Base-by-base conservation (phyloP, 1,140 invertebrate genomes). In the Microplitis demolitor region DNA sequence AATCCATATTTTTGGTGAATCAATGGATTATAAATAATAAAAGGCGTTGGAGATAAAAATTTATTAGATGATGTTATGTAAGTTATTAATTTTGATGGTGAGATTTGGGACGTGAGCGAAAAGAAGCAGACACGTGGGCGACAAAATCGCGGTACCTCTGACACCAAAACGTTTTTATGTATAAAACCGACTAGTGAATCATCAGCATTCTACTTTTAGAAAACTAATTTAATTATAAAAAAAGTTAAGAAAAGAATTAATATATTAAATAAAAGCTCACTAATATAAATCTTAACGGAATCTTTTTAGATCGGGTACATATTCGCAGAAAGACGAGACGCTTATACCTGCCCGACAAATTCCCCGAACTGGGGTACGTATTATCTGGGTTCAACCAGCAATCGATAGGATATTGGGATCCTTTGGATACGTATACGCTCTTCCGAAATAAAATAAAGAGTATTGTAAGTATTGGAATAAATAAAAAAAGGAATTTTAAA, bases 401-500 rank as follows among this genome's bases (percentile, higher is more conserved):
- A 58, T 58, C 56, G 56, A 58, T 58, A 31, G 56, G 56, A 33
- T 58, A 24, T 58, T 24, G 14, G 39, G 39, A 45, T 45, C 39
- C 39, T 45, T 24, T 6, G 39, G 39, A 45, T 45, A 45, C 39
- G 6, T 45, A 45, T 45, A 45, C 39, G 24, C 24, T 31, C 8
- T 33, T 6, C 16, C 14, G 24, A 58, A 58, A 58, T 24, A 31
- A 58, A 16, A 31, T 24, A 58, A 31, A 58, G 56, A 58, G 56
- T 31, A 58, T 58, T 58, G 16, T 58, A 31, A 31, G 77, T 78
- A 64, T 66, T 51, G 61, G 11, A 35, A 73, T 67, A 73, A 71
- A 78, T 69, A 76, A 63, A 69, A 68, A 70, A 63, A 73, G 33
- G 62, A 67, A 72, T 34, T 37, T 76, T 71, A 80, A 76, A 78